Conservation (phyloP, 1,140 invertebrate genomes). For the Colletes gigas region DNA sequence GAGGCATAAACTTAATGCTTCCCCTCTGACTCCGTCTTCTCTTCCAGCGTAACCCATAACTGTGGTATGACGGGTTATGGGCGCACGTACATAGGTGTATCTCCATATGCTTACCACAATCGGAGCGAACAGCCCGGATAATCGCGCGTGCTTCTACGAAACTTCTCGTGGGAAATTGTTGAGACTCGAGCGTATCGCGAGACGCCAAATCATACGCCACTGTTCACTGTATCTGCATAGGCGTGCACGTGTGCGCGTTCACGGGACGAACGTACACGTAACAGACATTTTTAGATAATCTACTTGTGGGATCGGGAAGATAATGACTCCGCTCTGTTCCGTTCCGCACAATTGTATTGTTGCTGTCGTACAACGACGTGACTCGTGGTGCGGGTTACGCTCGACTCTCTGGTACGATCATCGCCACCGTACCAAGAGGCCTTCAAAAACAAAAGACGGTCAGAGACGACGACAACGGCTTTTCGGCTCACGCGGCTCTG, state of each 20-base stretch:
- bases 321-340: too few species aligned
- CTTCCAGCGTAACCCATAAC: conserved; percentile 25
- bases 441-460: too few species aligned
- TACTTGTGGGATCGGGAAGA: too few species aligned
- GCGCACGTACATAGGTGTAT: conserved; percentile 25
- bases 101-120: conserved; percentile 52
- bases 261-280: not conserved
- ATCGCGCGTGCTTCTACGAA: conserved; percentile 48
- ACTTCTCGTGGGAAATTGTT: conserved; percentile 55
- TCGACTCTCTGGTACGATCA: too few species aligned
- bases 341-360: too few species aligned
- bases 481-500: too few species aligned
- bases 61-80: conserved; percentile 36
- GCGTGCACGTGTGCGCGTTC: not conserved
- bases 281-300: not conserved
- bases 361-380: too few species aligned
- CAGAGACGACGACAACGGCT: too few species aligned
- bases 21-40: not conserved
- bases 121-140: conserved; percentile 53
- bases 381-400: too few species aligned
- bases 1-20: conserved; percentile 65
- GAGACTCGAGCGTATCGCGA: conserved; percentile 35
- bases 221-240: not conserved
- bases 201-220: conserved; percentile 30
- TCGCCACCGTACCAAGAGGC: too few species aligned